These are phyloP conservation scores for Archivesica marissinica DNA, from an alignment of 1,140 invertebrate genomes.

Conservation along the genomic window DNA sequence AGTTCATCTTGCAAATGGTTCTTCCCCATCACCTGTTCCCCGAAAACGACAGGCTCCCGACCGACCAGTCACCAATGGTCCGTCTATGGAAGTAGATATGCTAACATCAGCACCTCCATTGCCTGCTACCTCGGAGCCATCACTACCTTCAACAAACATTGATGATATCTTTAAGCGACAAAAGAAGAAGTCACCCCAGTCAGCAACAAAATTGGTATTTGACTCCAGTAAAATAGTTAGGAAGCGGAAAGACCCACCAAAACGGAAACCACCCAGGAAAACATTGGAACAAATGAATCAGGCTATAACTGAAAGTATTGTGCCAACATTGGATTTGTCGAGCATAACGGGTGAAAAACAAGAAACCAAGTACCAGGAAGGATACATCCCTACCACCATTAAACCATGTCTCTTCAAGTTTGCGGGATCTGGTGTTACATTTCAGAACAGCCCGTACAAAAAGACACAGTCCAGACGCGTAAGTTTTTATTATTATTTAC, in stretches of 20 bases:
- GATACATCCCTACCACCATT: constrained; percentile 76
- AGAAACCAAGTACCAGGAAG: constrained; percentile 67
- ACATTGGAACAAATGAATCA: constrained; percentile 67
- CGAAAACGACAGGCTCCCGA: constrained; percentile 60
- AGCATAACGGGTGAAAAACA: constrained; percentile 63
- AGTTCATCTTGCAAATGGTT: constrained; percentile 61
- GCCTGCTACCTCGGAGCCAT: constrained; percentile 39
- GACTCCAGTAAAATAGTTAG: constrained; percentile 68
- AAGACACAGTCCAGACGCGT: no score
- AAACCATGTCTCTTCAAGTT: constrained; percentile 76
- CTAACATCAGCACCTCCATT: constrained; percentile 31
- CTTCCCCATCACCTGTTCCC: constrained; percentile 64
- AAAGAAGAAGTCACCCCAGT: constrained; percentile 45
- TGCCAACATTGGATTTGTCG: constrained; percentile 72
- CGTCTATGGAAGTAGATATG: constrained; percentile 3
- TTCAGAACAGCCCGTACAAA: constrained; percentile 69
- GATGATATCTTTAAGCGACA: constrained; percentile 64
- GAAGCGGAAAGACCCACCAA: constrained; percentile 57
- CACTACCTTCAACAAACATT: constrained; percentile 55
- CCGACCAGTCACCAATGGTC: constrained; percentile 27
- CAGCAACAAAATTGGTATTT: constrained; percentile 58
- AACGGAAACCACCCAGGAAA: constrained; percentile 50
- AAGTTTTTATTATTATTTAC: no score
- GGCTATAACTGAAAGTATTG: constrained; percentile 16
- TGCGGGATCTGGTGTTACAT: constrained; percentile 72